A percentile compares a stretch with the other conserved stretches of the same genome.
Evolutionary conservation across 2,113 vertebrate genomes (phyloP).

Genomic region (Nasalis larvatus): DNA sequence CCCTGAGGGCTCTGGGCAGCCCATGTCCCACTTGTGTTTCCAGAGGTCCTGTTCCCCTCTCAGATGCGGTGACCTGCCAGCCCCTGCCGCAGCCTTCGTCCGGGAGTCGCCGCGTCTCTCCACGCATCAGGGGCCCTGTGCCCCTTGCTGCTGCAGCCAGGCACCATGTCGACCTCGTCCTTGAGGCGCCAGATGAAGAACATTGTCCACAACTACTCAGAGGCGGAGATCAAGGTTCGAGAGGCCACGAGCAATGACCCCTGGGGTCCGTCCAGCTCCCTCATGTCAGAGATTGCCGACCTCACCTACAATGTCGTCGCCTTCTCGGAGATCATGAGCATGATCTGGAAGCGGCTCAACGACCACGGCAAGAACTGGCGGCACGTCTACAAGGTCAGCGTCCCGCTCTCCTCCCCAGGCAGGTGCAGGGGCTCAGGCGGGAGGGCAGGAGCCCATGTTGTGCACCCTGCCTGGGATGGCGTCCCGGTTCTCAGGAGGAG

Average conservation of each 20-base stretch:
- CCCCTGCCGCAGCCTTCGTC: neutral
- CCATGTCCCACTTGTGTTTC: neutral
- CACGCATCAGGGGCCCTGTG: neutral
- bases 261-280: conserved; percentile 94
- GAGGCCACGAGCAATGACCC: conserved; percentile 95
- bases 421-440: neutral
- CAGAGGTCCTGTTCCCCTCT: neutral
- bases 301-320: conserved; percentile 95
- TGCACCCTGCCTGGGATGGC: neutral
- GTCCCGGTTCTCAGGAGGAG: accelerated
- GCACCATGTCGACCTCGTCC: conserved; percentile 92
- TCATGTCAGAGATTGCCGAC: conserved; percentile 95
- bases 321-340: conserved; percentile 96
- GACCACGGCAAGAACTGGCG: conserved; percentile 96
- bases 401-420: neutral
- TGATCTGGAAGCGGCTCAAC: conserved; percentile 95
- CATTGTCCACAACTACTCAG: conserved; percentile 96
- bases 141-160: neutral
- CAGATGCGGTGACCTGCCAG: conserved; percentile 53
- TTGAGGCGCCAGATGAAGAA: conserved; percentile 95
- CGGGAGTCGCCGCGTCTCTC: neutral
- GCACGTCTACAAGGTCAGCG: conserved; percentile 93
- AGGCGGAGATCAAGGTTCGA: conserved; percentile 96
- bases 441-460: neutral
- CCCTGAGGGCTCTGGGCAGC: neutral